Evolutionary conservation across 2,113 vertebrate species (phyloP).

Genomic region (Entomyzon cyanotis): DNA sequence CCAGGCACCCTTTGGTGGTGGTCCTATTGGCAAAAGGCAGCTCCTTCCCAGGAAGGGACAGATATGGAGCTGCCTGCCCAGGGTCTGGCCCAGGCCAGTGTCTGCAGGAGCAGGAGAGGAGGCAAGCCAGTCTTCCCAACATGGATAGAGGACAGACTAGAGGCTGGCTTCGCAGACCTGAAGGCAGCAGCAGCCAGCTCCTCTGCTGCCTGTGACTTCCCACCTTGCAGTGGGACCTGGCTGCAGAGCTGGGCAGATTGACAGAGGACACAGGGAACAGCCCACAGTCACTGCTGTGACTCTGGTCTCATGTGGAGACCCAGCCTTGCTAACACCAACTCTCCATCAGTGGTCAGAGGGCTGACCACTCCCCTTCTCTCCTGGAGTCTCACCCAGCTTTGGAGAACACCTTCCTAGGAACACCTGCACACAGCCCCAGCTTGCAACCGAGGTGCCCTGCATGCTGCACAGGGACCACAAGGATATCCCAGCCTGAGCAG

Average conservation of each 20-base stretch:
- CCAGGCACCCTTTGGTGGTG: not conserved
- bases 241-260: not conserved
- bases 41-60: not conserved
- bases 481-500: not conserved
- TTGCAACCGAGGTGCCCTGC: not conserved
- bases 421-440: not conserved
- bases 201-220: not conserved
- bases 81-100: not conserved
- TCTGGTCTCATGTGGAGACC: not conserved
- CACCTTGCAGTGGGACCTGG: not conserved
- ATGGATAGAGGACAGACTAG: not conserved
- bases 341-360: not conserved
- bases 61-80: not conserved
- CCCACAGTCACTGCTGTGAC: not conserved
- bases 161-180: not conserved
- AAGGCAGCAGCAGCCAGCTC: not conserved
- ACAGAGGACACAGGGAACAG: not conserved
- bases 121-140: not conserved
- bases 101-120: not conserved
- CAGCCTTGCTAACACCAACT: not conserved
- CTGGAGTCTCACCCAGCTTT: not conserved
- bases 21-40: not conserved
- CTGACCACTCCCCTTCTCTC: not conserved
- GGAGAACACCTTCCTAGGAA: not conserved
- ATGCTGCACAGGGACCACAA: rapidly evolving